Evolutionary conservation across 2,113 vertebrate species (phyloP), one percentile per base, ranked within the genome.

Genomic region (Turdus rufiventris): DNA sequence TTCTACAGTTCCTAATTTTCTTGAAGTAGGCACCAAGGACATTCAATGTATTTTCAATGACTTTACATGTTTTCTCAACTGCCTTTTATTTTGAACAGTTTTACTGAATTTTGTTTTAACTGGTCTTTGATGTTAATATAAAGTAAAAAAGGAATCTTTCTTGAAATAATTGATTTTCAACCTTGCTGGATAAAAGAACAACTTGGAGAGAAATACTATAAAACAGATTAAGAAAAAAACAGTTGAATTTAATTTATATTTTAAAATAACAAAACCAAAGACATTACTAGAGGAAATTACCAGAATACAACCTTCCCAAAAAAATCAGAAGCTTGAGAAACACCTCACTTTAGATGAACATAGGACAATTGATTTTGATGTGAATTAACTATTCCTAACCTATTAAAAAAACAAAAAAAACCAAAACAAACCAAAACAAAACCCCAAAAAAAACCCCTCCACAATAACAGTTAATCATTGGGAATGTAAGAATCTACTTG

Each of bases 381-480:
- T 5, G 10, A 89, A 66, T 83, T 91, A 91, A 94, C 53, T 71
- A 78, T 38, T 76, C 45, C 48, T 51, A 80, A 47, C 11, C 18
- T 25, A 4, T 24, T 26, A 56, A 56, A n/a, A 31, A 54, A 54
- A 31, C 10, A 54, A 12, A 29, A 20, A 63, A 29, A 70, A 31
- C 8, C 14, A 63, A 29, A 70, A 31, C 8, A 56, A n/a, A n/a
- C 38, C 38, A 19, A 54, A 31, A 12, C 17, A 33, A 12, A 29
- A 20, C 10, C 10, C 38, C 38, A 38, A 38, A 63, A 40, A 73
- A 0, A 75, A 13, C 9, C 28, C 48, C 53, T 54, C 57, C 43
- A 68, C 85, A 92, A 78, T 68, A 45, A 79, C 34, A 70, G 79
- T 94, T 97, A 94, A 93, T 91, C 66, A 86, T 14, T 45, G 45